Conservation (phyloP, 2,113 vertebrate species). For the rabbit (Oryctolagus cuniculus) region mOryCun1.1 NC_091435.1:131740001-131740500, state of each 20-base stretch:
- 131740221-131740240: background rate
- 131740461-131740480: too few relatives aligned
- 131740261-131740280: background rate
- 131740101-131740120: background rate
- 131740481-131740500: too few relatives aligned
- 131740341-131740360: background rate
- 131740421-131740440: too few relatives aligned
- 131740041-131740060: constrained; percentile 43
- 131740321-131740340: background rate
- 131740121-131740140: constrained; percentile 32
- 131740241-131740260: constrained; percentile 26
- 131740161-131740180: constrained; percentile 49
- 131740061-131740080: constrained; percentile 65
- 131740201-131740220: constrained; percentile 17
- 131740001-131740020: constrained; percentile 5
- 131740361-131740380: constrained; percentile 42
- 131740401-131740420: too few relatives aligned
- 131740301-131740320: background rate
- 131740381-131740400: background rate
- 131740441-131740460: too few relatives aligned
- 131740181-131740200: constrained; percentile 35
- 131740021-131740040: background rate
- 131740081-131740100: constrained; percentile 61
- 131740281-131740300: background rate
- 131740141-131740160: constrained; percentile 24